phyloP scores from a whole-genome alignment of 2,888 invertebrate species.

The Dasysyrphus tricinctus region DNA sequence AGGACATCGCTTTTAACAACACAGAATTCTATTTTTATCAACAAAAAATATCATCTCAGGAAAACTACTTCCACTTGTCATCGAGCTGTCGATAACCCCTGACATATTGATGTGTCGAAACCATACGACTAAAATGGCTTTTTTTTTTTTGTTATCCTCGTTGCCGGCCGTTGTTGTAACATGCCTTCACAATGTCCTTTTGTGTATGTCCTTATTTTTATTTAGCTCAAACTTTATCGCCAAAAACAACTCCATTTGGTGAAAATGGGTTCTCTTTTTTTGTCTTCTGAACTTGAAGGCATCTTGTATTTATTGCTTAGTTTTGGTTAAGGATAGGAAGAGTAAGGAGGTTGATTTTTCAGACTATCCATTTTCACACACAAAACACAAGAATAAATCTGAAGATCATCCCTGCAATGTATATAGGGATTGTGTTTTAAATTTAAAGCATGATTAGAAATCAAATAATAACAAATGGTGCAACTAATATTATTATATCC shows the following conservation, averaged over 20 bases:
- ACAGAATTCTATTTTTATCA: neutral
- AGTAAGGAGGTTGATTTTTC: neutral
- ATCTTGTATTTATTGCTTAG: slow-evolving; percentile 65
- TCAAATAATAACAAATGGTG: slow-evolving; percentile 55
- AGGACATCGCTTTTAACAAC: slow-evolving; percentile 1
- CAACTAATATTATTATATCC: slow-evolving; percentile 33
- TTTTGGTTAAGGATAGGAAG: neutral
- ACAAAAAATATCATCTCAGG: slow-evolving; percentile 31
- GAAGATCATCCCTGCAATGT: slow-evolving; percentile 26
- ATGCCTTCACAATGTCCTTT: slow-evolving; percentile 51
- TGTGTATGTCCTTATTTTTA: slow-evolving; percentile 47
- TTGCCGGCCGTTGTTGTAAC: slow-evolving; percentile 2
- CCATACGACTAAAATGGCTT: slow-evolving; percentile 23
- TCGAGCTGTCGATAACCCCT: slow-evolving; percentile 54
- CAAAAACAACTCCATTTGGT: slow-evolving; percentile 56
- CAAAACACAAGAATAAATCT: neutral
- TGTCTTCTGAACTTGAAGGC: slow-evolving; percentile 44
- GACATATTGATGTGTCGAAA: slow-evolving; percentile 41
- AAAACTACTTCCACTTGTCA: slow-evolving; percentile 54
- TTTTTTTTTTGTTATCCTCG: neutral
- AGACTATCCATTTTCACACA: neutral
- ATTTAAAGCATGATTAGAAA: slow-evolving; percentile 69
- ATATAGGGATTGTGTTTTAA: slow-evolving; percentile 42
- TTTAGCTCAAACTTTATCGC: slow-evolving; percentile 52
- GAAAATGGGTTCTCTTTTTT: slow-evolving; percentile 23